Evolutionary conservation across 2,113 vertebrate genomes (phyloP).

Genomic region (Zosterops japonicus): DNA sequence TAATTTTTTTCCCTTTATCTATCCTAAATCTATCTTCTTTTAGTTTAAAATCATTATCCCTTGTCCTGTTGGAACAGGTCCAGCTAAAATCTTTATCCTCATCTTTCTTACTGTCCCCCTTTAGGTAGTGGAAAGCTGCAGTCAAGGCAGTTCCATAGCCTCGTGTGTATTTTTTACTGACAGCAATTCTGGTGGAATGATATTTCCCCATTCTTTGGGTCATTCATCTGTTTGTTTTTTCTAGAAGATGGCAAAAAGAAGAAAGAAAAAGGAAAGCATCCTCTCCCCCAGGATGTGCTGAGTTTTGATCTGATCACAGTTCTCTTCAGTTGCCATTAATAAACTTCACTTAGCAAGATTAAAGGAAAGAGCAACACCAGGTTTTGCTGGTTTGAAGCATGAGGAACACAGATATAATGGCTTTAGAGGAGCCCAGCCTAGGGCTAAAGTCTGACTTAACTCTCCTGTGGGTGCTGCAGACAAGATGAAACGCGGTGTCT

Average conservation of each 20-base stretch:
- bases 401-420: neutral
- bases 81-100: neutral
- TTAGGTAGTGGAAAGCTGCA: neutral
- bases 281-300: neutral
- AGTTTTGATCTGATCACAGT: slow-evolving; percentile 9
- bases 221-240: neutral
- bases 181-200: neutral
- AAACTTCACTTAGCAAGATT: slow-evolving; percentile 35
- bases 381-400: slow-evolving; percentile 28
- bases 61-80: neutral
- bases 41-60: neutral
- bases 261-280: neutral
- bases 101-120: neutral
- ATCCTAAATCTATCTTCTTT: neutral
- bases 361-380: slow-evolving; percentile 25
- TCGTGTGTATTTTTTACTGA: neutral
- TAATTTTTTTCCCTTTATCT: neutral
- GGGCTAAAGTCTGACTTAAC: slow-evolving; percentile 46
- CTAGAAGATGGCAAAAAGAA: neutral
- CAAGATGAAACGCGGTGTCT: slow-evolving; percentile 25
- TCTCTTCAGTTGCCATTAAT: slow-evolving; percentile 8
- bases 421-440: slow-evolving; percentile 37
- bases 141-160: neutral
- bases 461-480: slow-evolving; percentile 49
- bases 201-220: neutral